A percentile compares a stretch with the other conserved stretches of the same genome.
phyloP scores from a whole-genome alignment of 2,888 invertebrate species.

The Anthrax anthrax region DNA sequence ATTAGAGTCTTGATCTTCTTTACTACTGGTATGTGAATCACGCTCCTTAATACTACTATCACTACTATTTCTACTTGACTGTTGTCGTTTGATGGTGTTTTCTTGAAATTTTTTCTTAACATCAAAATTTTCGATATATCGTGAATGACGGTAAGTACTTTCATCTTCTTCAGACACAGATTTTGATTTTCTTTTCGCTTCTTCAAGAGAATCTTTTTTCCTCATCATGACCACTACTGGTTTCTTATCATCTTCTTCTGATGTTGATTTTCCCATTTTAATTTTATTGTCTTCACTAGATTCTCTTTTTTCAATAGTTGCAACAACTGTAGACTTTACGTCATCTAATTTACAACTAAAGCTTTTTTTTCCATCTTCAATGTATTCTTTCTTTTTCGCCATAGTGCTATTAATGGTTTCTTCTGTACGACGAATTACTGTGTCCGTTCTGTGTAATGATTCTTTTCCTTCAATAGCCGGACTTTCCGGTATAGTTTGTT shows the following conservation, averaged over 20 bases:
- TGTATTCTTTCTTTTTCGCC: neutral
- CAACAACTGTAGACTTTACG: slow-evolving; percentile 3
- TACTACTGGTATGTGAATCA: slow-evolving; percentile 8
- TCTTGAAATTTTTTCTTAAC: slow-evolving; percentile 29
- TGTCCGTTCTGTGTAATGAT: slow-evolving; percentile 26
- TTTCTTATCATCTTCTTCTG: slow-evolving; percentile 24
- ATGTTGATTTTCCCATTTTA: slow-evolving; percentile 24
- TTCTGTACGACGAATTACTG: slow-evolving; percentile 25
- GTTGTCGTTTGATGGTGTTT: slow-evolving; percentile 11
- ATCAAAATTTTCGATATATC: slow-evolving; percentile 32
- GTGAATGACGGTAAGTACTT: slow-evolving; percentile 26
- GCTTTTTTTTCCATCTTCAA: slow-evolving; percentile 1
- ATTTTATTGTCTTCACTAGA: slow-evolving; percentile 16
- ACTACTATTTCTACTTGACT: slow-evolving; percentile 3
- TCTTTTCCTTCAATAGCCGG: slow-evolving; percentile 13
- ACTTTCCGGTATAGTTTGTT: slow-evolving; percentile 22
- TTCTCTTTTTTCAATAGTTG: slow-evolving; percentile 10
- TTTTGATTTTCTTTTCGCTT: slow-evolving; percentile 20
- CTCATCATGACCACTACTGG: slow-evolving; percentile 22
- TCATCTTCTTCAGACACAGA: slow-evolving; percentile 30
- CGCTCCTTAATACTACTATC: slow-evolving; percentile 14
- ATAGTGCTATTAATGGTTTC: neutral
- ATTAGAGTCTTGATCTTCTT: slow-evolving; percentile 5
- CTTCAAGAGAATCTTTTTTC: slow-evolving; percentile 18
- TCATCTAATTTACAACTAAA: neutral